Percentiles rank a stretch among this genome's conserved stretches.
Conservation (phyloP, 1,140 invertebrate genomes). For the Aphelinus certus region DNA sequence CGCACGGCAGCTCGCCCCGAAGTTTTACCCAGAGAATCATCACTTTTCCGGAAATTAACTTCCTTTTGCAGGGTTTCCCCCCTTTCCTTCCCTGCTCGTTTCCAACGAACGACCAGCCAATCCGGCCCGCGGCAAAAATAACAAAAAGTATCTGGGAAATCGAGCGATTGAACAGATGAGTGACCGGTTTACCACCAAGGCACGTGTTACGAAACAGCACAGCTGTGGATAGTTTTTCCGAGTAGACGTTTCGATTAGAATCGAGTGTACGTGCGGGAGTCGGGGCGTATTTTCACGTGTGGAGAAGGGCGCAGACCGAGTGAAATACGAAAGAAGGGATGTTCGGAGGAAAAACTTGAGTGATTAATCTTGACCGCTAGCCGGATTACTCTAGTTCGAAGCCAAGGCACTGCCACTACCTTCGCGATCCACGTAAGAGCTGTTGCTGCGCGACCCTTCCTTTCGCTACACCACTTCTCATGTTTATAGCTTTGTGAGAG, state of each 20-base stretch:
- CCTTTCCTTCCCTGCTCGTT: no score
- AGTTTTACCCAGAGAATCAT: no score
- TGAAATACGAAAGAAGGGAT: constrained; percentile 4
- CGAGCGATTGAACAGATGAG: no score
- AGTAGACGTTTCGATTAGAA: constrained; percentile 5
- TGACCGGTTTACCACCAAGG: background rate
- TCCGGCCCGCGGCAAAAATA: no score
- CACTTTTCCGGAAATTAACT: no score
- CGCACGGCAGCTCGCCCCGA: no score
- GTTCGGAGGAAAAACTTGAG: constrained; percentile 38
- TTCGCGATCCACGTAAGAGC: constrained; percentile 28
- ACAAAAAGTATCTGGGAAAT: no score
- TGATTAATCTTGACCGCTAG: constrained; percentile 41
- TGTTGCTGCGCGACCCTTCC: background rate
- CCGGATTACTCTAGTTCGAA: constrained; percentile 24
- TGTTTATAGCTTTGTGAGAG: constrained; percentile 10
- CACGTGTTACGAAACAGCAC: background rate
- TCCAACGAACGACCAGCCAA: no score
- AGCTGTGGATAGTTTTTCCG: background rate
- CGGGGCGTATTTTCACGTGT: background rate
- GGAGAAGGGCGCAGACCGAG: no score
- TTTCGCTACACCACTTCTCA: background rate
- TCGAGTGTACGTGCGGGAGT: background rate
- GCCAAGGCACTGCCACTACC: background rate
- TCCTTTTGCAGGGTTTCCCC: no score